These are phyloP conservation scores for Andrena fulva DNA, from an alignment of 2,888 invertebrate species.

Conservation along the genomic window DNA sequence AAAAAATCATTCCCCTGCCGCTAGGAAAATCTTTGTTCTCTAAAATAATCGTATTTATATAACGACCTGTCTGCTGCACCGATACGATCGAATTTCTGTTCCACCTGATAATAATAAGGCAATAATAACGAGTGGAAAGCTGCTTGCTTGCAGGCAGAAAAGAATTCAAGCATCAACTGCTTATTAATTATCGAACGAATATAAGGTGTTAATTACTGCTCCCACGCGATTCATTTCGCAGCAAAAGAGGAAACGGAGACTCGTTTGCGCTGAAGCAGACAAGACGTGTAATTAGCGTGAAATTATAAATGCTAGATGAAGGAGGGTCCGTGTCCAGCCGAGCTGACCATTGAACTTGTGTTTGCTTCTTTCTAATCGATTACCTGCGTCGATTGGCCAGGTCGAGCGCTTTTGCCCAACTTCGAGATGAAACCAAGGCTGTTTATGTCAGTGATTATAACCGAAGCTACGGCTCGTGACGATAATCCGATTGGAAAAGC, in stretches of 20 bases:
- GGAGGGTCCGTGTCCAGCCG: background rate
- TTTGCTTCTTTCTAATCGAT: slow-evolving; percentile 53
- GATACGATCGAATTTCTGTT: too few species aligned
- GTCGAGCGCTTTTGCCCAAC: slow-evolving; percentile 26
- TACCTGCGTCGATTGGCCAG: slow-evolving; percentile 39
- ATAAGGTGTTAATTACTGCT: background rate
- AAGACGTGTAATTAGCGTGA: slow-evolving; percentile 18
- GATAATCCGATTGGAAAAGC: slow-evolving; percentile 35
- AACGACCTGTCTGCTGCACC: too few species aligned
- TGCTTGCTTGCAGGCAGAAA: background rate
- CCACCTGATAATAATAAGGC: background rate
- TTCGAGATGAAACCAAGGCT: slow-evolving; percentile 30
- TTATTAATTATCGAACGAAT: background rate
- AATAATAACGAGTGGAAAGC: background rate
- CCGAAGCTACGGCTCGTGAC: slow-evolving; percentile 11
- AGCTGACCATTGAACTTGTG: slow-evolving; percentile 13
- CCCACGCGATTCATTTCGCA: background rate
- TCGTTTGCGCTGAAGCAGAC: background rate
- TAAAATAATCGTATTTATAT: too few species aligned
- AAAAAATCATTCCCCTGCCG: background rate
- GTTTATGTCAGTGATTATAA: slow-evolving; percentile 11
- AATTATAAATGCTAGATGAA: background rate
- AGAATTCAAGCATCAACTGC: background rate
- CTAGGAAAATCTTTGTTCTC: too few species aligned
- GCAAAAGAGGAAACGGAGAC: background rate